Percentiles rank a stretch among this genome's conserved stretches.
Conservation (phyloP, 2,113 vertebrate genomes). For the Puffinus mauretanicus region DNA sequence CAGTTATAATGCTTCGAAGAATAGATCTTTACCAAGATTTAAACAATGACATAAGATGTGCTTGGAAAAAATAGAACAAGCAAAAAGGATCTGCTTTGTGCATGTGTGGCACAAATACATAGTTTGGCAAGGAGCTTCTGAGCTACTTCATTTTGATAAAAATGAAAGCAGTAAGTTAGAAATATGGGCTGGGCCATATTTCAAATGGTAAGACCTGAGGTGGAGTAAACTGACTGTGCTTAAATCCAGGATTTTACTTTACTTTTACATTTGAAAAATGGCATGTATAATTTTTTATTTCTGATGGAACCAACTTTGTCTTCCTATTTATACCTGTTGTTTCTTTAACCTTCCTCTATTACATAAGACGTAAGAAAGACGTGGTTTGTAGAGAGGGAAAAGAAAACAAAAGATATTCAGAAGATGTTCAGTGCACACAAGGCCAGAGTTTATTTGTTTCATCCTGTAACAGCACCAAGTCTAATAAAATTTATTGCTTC, state of each 20-base stretch:
- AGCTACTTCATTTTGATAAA: background rate
- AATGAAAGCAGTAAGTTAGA: background rate
- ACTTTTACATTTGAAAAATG: background rate
- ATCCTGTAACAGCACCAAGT: background rate
- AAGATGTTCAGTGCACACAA: background rate
- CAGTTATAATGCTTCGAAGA: background rate
- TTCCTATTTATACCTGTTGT: background rate
- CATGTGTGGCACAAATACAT: background rate
- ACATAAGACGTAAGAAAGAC: background rate
- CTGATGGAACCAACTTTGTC: background rate
- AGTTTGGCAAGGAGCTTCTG: background rate
- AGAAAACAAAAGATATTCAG: background rate
- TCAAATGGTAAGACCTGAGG: background rate
- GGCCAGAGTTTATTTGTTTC: background rate
- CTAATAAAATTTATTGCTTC: background rate
- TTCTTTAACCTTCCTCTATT: background rate
- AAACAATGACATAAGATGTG: background rate
- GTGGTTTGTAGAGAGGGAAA: background rate
- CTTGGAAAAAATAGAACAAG: background rate
- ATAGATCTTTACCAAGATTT: background rate
- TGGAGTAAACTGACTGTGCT: background rate
- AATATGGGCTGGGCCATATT: background rate
- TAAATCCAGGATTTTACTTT: background rate
- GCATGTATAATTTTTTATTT: background rate
- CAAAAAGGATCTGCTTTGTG: background rate